Evolutionary conservation across 2,888 invertebrate species (phyloP).

Genomic region (Metalampra italica): DNA sequence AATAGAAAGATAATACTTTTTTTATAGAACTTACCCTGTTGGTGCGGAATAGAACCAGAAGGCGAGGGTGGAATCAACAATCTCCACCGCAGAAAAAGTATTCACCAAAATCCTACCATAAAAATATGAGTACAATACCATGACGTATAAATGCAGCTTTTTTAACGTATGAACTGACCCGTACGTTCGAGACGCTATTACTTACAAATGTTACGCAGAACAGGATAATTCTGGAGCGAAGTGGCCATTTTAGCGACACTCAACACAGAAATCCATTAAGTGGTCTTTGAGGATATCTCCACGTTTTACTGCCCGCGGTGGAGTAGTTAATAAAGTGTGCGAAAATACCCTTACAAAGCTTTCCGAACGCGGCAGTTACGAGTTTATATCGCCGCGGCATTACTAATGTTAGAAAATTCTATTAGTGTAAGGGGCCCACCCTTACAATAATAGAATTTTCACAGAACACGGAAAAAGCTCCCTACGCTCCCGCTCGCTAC

Average conservation of each 20-base stretch:
- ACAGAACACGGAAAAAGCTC: too few species aligned
- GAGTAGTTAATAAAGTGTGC: constrained; percentile 32
- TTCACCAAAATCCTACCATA: too few species aligned
- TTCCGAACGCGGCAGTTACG: constrained; percentile 4
- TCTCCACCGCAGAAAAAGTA: too few species aligned
- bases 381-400: constrained; percentile 4
- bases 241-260: constrained; percentile 41
- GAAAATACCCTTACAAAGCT: constrained; percentile 21
- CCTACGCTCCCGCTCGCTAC: too few species aligned
- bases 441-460: too few species aligned
- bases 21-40: too few species aligned
- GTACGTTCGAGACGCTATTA: constrained; percentile 14
- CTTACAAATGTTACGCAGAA: constrained; percentile 26
- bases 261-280: constrained; percentile 32
- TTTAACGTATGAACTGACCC: too few species aligned
- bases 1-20: too few species aligned
- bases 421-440: not conserved
- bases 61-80: too few species aligned
- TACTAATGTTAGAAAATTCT: constrained; percentile 5
- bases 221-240: constrained; percentile 36
- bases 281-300: constrained; percentile 24
- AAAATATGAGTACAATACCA: too few species aligned
- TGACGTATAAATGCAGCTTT: too few species aligned
- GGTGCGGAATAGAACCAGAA: too few species aligned
- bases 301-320: constrained; percentile 25